Evolutionary conservation across 2,888 invertebrate species (phyloP), one percentile per base, ranked within the genome.

Genomic region (Ellobium chinense): DNA sequence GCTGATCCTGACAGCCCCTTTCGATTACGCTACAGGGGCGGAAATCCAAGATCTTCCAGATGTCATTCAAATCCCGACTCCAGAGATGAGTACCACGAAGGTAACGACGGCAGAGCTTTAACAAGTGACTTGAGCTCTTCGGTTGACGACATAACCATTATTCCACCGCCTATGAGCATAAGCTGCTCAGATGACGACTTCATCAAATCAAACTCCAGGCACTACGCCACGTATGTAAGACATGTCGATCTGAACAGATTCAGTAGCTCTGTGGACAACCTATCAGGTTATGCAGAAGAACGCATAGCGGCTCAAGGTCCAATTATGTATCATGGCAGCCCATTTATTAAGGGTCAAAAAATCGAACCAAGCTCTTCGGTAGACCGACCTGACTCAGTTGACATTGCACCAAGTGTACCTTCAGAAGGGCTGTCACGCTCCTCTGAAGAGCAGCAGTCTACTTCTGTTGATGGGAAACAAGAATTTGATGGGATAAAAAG

Each of bases 121-220:
- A 62, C n/a, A 29, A 39, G 39, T 3, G 78, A 78, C 37, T 29
- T 21, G 2, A 78, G 78, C 27, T 63, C 78, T n/a, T 78, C 78
- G 9, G 70, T 68, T 54, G 78, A 78, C 72, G 72, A 78, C 9
- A 70, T 78, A 9, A 65, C 1, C 9, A 72, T 78, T 27, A 27
- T 14, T n/a, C 62, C 72, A 12, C 70, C 78, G 9, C 70, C 70
- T 4, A 9, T 78, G 24, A 65, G 63, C 29, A 63, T 78, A n/a
- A 63, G 72, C 56, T 70, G 70, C 24, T 78, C 78, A 31, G 70
- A 78, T 39, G 78, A 78, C 34, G 75, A 75, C 34, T 72, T 78
- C 29, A 62, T 78, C 31, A 70, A 78, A 24, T n/a, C 78, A 5
- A 72, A 72, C 27, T 70, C 78, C n/a, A 78, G 78, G 34, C 62